Percentiles rank a stretch among this genome's conserved stretches.
These are phyloP conservation scores for Kryptopterus vitreolus DNA, from an alignment of 2,797 vertebrate species.

Conservation along the genomic window DNA sequence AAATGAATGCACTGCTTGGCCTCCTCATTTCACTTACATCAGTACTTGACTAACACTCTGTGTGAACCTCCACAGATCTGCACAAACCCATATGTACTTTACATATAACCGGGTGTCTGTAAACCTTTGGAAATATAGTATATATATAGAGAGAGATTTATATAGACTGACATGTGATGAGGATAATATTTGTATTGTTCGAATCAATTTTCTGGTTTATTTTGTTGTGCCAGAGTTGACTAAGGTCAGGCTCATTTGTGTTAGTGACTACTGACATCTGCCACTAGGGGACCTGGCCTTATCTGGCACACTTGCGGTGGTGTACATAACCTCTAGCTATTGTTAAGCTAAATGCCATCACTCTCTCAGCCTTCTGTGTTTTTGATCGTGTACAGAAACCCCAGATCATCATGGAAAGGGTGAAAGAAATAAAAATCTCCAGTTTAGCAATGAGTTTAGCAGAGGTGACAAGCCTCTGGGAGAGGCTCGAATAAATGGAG, in stretches of 20 bases:
- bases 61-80: too few relatives aligned
- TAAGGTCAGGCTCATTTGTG: constrained; percentile 35
- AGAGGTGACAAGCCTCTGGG: constrained; percentile 30
- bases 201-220: constrained; percentile 10
- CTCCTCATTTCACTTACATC: too few relatives aligned
- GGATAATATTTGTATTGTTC: background rate
- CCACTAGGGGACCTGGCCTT: constrained; percentile 32
- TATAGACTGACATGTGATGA: too few relatives aligned
- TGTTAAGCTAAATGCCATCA: constrained; percentile 1
- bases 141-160: too few relatives aligned
- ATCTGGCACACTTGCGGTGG: constrained; percentile 38
- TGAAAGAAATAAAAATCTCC: constrained; percentile 19
- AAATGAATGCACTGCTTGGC: too few relatives aligned
- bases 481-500: constrained; percentile 17
- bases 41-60: too few relatives aligned
- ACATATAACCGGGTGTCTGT: too few relatives aligned
- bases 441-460: constrained; percentile 29
- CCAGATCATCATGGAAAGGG: constrained; percentile 30
- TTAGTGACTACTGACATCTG: constrained; percentile 34
- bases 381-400: constrained; percentile 8
- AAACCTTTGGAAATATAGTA: too few relatives aligned
- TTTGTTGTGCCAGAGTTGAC: constrained; percentile 11
- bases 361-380: background rate
- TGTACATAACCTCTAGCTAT: background rate
- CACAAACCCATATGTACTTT: too few relatives aligned